Evolutionary conservation across 2,797 vertebrate genomes (phyloP), one percentile per base, ranked within the genome.

Genomic region (Enteromius fasciolatus): DNA sequence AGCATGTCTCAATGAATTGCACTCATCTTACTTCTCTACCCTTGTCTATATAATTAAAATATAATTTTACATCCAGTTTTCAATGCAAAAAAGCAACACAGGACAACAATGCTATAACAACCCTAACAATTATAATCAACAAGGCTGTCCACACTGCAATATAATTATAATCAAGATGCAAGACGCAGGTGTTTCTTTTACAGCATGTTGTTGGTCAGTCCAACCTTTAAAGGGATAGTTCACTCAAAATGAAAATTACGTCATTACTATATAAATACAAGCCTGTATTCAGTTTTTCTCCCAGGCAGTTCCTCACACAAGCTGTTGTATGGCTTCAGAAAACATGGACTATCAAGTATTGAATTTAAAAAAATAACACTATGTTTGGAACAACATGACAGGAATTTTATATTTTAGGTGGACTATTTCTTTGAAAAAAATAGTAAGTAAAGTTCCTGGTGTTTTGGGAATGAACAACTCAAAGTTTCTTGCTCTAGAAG

Each of bases 101-200:
- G 70, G 28, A n/a, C 48, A 74, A 74, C 3, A 74, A 54, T 50
- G 6, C 28, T 33, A 20, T 50, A 54, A 52, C 18, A 14, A 12
- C 31, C 46, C 2, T 4, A 73, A 74, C 48, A 54, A 74, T 74
- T 74, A 74, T 74, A 54, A 74, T 74, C 48, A 74, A 54, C 18
- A n/a, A 54, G 70, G 5, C 48, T 1, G 1, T 31, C 48, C 3
- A 73, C 4, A 9, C 14, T 48, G 7, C 44, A 31, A 28, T 70
- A 20, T 15, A 66, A 66, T 33, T 66, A 33, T 33, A 54, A 54
- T 73, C 48, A 73, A 5, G 10, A 12, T 11, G 0, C 11, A 36
- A 36, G 33, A 36, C 33, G 23, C 57, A 61, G 23, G 57, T 70
- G 68, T 48, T 73, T 33, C 52, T 52, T 52, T 50, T 11, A 31